A percentile compares a stretch with the other conserved stretches of the same genome.
phyloP scores from a whole-genome alignment of 2,113 vertebrate species.

The Grus americana region DNA sequence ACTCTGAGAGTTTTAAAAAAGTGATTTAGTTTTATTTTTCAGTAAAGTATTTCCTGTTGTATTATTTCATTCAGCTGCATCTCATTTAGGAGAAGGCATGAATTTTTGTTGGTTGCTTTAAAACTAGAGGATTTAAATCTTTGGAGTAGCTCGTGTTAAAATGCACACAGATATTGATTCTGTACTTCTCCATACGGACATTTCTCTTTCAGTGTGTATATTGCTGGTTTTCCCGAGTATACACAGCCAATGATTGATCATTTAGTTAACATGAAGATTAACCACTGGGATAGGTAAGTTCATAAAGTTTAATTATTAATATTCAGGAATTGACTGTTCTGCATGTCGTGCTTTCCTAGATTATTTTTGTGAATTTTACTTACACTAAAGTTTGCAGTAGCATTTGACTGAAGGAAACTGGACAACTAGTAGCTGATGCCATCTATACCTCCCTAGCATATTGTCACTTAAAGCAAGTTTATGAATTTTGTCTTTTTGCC shows the following conservation, averaged over 20 bases:
- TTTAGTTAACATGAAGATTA: conserved; percentile 87
- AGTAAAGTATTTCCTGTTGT: not conserved
- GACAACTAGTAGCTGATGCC: not conserved
- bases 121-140: not conserved
- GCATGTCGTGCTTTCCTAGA: not conserved
- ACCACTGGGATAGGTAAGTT: conserved; percentile 91
- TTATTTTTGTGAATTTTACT: not conserved
- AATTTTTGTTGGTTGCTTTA: not conserved
- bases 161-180: not conserved
- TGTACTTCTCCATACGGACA: not conserved
- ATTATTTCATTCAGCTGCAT: not conserved
- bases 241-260: conserved; percentile 91
- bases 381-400: not conserved
- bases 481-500: conserved; percentile 39
- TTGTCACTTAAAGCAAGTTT: not conserved
- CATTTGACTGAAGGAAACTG: not conserved
- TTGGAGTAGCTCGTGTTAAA: not conserved
- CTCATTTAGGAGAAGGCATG: not conserved
- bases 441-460: not conserved
- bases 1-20: not conserved
- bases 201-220: conserved; percentile 78
- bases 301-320: not conserved
- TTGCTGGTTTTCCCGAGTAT: conserved; percentile 92
- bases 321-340: not conserved
- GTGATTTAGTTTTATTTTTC: not conserved